phyloP scores from a whole-genome alignment of 2,888 invertebrate genomes.

The Hyppa rectilinea region DNA sequence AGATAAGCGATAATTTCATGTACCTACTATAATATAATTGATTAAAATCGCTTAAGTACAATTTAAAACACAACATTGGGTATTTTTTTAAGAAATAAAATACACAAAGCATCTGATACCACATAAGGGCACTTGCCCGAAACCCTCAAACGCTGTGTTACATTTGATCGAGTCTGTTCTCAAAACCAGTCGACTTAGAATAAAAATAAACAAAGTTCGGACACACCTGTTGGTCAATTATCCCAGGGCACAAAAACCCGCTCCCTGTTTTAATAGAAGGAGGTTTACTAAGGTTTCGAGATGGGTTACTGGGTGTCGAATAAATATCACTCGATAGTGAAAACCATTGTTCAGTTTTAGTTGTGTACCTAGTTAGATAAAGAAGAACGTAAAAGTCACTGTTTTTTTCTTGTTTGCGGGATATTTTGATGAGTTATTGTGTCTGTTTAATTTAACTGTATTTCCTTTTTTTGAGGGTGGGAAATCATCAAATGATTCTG shows the following conservation, averaged over 20 bases:
- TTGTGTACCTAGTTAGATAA: background rate
- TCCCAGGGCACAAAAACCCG: conserved; percentile 75
- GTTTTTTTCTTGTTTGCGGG: background rate
- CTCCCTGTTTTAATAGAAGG: conserved; percentile 61
- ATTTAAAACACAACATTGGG: background rate
- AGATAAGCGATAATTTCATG: background rate
- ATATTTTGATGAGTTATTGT: background rate
- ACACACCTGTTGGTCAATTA: conserved; percentile 82
- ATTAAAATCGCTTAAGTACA: no score
- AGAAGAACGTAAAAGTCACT: background rate
- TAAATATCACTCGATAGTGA: conserved; percentile 45
- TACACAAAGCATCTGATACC: background rate
- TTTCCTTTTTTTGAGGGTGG: no score
- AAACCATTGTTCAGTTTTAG: background rate
- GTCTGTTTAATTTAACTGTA: background rate
- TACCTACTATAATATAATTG: no score
- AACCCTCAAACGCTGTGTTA: conserved; percentile 23
- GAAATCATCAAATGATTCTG: no score
- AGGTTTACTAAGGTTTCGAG: conserved; percentile 51
- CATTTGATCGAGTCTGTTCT: conserved; percentile 37
- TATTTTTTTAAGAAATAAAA: background rate
- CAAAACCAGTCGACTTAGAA: conserved; percentile 66
- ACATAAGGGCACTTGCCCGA: conserved; percentile 20
- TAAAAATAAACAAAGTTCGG: conserved; percentile 77
- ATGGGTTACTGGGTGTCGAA: conserved; percentile 20